Evolutionary conservation across 2,797 vertebrate species (phyloP).

Genomic region (Onychomys arenicola): DNA sequence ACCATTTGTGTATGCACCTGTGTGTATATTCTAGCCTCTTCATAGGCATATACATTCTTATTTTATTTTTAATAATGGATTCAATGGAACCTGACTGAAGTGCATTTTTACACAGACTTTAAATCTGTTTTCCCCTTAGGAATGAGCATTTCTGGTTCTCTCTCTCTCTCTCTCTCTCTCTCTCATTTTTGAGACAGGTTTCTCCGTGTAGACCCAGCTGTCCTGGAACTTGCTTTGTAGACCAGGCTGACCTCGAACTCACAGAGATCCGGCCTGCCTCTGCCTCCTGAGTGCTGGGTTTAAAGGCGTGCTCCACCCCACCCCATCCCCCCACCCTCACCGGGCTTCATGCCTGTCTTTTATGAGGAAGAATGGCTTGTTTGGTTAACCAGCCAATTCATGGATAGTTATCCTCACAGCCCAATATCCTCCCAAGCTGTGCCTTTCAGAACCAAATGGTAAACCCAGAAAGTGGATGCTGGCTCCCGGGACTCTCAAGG

Average conservation of each 20-base stretch:
- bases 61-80: slow-evolving; percentile 4
- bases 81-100: neutral
- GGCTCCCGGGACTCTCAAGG: neutral
- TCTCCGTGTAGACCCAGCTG: neutral
- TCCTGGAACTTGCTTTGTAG: neutral
- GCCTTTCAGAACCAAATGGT: neutral
- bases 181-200: neutral
- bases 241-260: neutral
- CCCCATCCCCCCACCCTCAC: neutral
- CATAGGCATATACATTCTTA: neutral
- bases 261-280: neutral
- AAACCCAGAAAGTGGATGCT: neutral
- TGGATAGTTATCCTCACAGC: neutral
- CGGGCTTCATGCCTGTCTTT: neutral
- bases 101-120: neutral
- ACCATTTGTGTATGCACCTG: neutral
- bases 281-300: neutral
- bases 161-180: too few relatives aligned
- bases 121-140: neutral
- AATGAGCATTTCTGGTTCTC: neutral
- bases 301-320: neutral
- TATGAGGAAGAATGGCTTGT: neutral
- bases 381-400: neutral
- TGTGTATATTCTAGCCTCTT: neutral
- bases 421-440: neutral